Evolutionary conservation across 2,888 invertebrate genomes (phyloP), one percentile per base, ranked within the genome.

Genomic region (Oscheius sp.): DNA sequence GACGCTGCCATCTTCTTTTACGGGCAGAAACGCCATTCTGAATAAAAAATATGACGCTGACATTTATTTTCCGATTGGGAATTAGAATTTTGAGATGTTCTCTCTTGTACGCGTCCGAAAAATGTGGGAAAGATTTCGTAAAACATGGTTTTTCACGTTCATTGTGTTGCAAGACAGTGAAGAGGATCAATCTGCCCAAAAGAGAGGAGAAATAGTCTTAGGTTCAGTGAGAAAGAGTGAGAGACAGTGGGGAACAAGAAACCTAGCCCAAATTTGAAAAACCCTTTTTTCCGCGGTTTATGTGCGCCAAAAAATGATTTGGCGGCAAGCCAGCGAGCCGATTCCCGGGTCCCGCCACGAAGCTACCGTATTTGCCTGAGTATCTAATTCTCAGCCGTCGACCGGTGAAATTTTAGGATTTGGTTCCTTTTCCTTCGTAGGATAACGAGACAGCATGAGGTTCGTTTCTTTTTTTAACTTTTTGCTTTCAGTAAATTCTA

Each of bases 391-490:
- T 21, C 32, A n/a, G 32, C 21, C 33, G 2, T 35, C 2, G 68
- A 13, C n/a, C 33, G 42, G 1, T 5, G 11, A 47, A 73, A 51
- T 73, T 63, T 63, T 63, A 62, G 63, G 63, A 63, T 53, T 55
- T n/a, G 32, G 48, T 68, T 32, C 62, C 53, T 65, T 57, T 73
- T 65, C 63, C 63, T 63, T 32, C 53, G 35, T 65, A 62, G 73
- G 73, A 73, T 63, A 62, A 42, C 33, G 73, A 57, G 47, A 63
- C 73, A 42, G 9, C 47, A 73, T 73, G 73, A 73, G 73, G 73
- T 73, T 50, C 21, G 73, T 73, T 32, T 63, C 21, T 55, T 68
- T 68, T 37, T 2, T 55, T 55, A 2, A 11, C 13, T 10, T 42
- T 33, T 42, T 33, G 10, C 2, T 35, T 62, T n/a, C n/a, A 62